Evolutionary conservation across 2,888 invertebrate species (phyloP).

Genomic region (Metellina segmentata): DNA sequence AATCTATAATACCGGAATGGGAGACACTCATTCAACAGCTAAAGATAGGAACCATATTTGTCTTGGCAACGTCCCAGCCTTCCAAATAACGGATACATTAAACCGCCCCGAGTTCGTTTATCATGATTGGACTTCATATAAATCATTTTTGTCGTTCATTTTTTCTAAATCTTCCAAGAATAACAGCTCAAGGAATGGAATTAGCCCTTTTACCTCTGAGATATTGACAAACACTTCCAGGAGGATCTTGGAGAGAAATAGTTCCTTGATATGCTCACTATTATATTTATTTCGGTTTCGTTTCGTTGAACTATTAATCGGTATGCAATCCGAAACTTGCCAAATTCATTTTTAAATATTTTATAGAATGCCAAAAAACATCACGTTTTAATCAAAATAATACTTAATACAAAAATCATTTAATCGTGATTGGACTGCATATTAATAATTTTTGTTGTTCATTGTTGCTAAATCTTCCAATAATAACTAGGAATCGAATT

Average conservation of each 20-base stretch:
- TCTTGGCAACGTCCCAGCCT: slow-evolving; percentile 57
- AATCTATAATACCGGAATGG: slow-evolving; percentile 39
- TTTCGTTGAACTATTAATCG: too few species aligned
- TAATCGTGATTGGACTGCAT: slow-evolving; percentile 34
- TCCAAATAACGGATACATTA: slow-evolving; percentile 53
- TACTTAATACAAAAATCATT: neutral
- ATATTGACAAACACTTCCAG: neutral
- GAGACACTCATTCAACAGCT: slow-evolving; percentile 65
- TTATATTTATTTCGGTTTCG: neutral
- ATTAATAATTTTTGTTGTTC: slow-evolving; percentile 42
- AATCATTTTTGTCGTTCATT: slow-evolving; percentile 57
- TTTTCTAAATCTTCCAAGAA: slow-evolving; percentile 31
- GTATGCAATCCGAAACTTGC: too few species aligned
- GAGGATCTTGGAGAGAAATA: neutral
- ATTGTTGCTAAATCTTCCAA: slow-evolving; percentile 14
- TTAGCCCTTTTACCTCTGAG: slow-evolving; percentile 12
- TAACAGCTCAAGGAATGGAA: slow-evolving; percentile 6
- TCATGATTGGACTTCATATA: slow-evolving; percentile 45
- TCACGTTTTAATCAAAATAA: too few species aligned
- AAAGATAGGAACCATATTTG: slow-evolving; percentile 64
- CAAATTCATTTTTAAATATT: too few species aligned
- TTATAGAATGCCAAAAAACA: too few species aligned
- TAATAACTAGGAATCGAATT: slow-evolving; percentile 25
- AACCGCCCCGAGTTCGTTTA: slow-evolving; percentile 41
- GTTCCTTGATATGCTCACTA: neutral